Percentiles rank a stretch among this genome's conserved stretches.
These are phyloP conservation scores for Falcaria lacertinaria DNA, from an alignment of 2,888 invertebrate species.

Conservation along the genomic window DNA sequence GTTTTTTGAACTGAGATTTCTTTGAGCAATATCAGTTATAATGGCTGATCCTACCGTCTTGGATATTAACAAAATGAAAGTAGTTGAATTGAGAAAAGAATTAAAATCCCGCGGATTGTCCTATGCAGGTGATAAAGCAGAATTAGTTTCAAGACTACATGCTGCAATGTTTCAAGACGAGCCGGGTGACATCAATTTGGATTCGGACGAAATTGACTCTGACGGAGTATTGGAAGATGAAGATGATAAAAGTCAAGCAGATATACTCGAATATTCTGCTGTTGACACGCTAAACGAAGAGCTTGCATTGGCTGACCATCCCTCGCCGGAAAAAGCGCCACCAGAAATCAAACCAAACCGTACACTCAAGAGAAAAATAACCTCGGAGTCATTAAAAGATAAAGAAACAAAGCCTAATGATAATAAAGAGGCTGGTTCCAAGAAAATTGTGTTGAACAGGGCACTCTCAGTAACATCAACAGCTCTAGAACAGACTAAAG, in stretches of 20 bases:
- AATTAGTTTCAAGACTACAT: constrained; percentile 88
- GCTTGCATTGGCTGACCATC: constrained; percentile 51
- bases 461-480: constrained; percentile 51
- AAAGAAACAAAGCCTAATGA: constrained; percentile 22
- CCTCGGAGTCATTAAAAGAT: constrained; percentile 37
- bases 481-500: constrained; percentile 28
- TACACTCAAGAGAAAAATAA: constrained; percentile 57
- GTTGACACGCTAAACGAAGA: constrained; percentile 65
- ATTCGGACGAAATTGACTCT: constrained; percentile 75
- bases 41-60: constrained; percentile 50
- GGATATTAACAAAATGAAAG: constrained; percentile 80
- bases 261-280: constrained; percentile 59
- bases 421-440: constrained; percentile 67
- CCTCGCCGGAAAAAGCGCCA: constrained; percentile 32
- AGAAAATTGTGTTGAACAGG: constrained; percentile 83
- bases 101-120: constrained; percentile 88
- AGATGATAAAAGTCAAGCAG: constrained; percentile 70
- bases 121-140: constrained; percentile 89
- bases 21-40: no score
- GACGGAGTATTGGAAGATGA: constrained; percentile 77
- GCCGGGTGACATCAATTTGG: constrained; percentile 56
- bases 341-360: constrained; percentile 45
- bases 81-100: constrained; percentile 90
- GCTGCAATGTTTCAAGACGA: constrained; percentile 71
- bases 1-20: no score